phyloP scores from a whole-genome alignment of 1,140 invertebrate species.

The Neodiprion lecontei region DNA sequence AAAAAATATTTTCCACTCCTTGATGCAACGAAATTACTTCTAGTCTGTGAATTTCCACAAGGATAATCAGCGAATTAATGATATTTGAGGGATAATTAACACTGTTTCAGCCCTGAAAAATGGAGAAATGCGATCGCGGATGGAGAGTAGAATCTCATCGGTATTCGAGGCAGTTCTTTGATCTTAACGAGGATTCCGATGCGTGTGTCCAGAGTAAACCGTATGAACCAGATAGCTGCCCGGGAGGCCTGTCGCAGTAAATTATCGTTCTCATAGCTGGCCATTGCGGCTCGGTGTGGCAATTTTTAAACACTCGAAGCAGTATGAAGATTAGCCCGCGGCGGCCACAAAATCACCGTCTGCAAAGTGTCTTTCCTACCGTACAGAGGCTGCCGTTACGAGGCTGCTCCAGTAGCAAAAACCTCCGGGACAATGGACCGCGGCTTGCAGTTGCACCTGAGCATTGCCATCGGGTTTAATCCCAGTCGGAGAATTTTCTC shows the following conservation, averaged over 20 bases:
- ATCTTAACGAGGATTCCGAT: not conserved
- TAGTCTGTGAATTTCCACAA: too few species aligned
- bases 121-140: too few species aligned
- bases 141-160: too few species aligned
- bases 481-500: too few species aligned
- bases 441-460: not conserved
- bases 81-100: too few species aligned
- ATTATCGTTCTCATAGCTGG: constrained; percentile 57
- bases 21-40: too few species aligned
- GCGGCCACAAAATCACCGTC: not conserved
- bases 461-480: too few species aligned
- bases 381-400: not conserved
- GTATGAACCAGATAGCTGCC: constrained; percentile 51
- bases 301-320: constrained; percentile 44
- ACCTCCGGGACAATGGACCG: too few species aligned
- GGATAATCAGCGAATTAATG: too few species aligned
- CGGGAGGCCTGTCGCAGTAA: constrained; percentile 51
- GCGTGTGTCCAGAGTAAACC: not conserved
- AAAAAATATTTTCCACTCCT: too few species aligned
- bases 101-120: too few species aligned
- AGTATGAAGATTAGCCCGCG: not conserved
- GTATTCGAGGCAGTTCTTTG: not conserved
- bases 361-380: not conserved
- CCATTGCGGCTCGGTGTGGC: constrained; percentile 30
- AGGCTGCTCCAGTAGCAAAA: too few species aligned